Evolutionary conservation across 2,888 invertebrate species (phyloP).

Genomic region (Protodeltote pygarga): DNA sequence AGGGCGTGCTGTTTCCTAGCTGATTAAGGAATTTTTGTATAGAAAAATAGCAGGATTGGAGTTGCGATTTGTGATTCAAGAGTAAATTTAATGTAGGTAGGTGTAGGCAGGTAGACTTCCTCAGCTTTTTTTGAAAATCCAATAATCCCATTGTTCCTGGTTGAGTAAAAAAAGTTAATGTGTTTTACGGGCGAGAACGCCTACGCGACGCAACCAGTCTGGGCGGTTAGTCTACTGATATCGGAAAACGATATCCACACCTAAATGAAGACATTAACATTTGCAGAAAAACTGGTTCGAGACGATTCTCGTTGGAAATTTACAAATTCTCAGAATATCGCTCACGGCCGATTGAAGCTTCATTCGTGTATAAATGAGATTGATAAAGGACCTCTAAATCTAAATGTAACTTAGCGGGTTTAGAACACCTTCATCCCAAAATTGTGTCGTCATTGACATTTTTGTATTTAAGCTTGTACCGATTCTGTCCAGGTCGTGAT

Average conservation of each 20-base stretch:
- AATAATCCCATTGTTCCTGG: too few relatives aligned
- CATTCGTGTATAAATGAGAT: slow-evolving; percentile 68
- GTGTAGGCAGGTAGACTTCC: too few relatives aligned
- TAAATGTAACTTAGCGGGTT: slow-evolving; percentile 49
- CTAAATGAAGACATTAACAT: slow-evolving; percentile 51
- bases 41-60: too few relatives aligned
- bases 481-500: slow-evolving; percentile 11
- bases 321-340: slow-evolving; percentile 56
- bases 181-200: slow-evolving; percentile 9
- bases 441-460: slow-evolving; percentile 26
- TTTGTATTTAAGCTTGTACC: slow-evolving; percentile 1
- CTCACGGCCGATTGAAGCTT: slow-evolving; percentile 58
- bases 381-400: slow-evolving; percentile 62
- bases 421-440: slow-evolving; percentile 42
- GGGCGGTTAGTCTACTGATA: slow-evolving; percentile 29
- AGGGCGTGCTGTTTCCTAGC: too few relatives aligned
- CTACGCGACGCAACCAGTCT: slow-evolving; percentile 1
- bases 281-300: slow-evolving; percentile 49
- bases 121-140: too few relatives aligned
- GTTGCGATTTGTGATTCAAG: too few relatives aligned
- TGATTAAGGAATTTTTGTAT: too few relatives aligned
- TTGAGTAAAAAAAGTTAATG: not conserved
- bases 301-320: slow-evolving; percentile 47
- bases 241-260: slow-evolving; percentile 54
- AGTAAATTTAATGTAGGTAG: too few relatives aligned